These are phyloP conservation scores for Sitta europaea DNA, from an alignment of 2,113 vertebrate species.

Conservation along the genomic window DNA sequence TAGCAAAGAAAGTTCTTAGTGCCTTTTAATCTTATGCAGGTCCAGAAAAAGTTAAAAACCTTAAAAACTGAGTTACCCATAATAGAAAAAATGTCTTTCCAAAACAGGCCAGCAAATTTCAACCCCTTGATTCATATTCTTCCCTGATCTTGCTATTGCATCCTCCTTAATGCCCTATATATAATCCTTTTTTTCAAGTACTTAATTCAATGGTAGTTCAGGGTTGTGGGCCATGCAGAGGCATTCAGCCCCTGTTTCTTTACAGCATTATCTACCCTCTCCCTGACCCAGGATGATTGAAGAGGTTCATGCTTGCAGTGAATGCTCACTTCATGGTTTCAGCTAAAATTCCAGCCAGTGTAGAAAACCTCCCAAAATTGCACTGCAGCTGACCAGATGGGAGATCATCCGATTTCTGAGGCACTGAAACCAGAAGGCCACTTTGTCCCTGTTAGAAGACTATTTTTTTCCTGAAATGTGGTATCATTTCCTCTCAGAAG, in stretches of 20 bases:
- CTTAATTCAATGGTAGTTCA: neutral
- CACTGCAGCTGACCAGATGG: neutral
- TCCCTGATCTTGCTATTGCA: neutral
- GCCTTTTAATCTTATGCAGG: neutral
- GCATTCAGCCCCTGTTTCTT: neutral
- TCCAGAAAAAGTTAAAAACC: neutral
- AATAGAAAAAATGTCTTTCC: neutral
- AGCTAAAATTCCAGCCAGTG: neutral
- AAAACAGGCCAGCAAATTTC: neutral
- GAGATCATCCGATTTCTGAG: neutral
- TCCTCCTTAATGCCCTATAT: neutral
- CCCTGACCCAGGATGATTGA: accelerated
- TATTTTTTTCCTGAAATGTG: neutral
- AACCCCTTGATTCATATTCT: neutral
- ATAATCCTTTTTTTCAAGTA: neutral
- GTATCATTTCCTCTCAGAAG: neutral
- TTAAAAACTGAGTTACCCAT: neutral
- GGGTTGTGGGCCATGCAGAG: neutral
- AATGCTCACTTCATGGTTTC: neutral
- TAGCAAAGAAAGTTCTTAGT: neutral
- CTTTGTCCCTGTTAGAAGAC: neutral
- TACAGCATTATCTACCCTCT: neutral
- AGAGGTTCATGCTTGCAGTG: neutral
- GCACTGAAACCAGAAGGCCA: neutral
- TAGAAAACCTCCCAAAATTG: neutral